Conservation (phyloP, 2,888 invertebrate genomes). For the Pachymerium ferrugineum region DNA sequence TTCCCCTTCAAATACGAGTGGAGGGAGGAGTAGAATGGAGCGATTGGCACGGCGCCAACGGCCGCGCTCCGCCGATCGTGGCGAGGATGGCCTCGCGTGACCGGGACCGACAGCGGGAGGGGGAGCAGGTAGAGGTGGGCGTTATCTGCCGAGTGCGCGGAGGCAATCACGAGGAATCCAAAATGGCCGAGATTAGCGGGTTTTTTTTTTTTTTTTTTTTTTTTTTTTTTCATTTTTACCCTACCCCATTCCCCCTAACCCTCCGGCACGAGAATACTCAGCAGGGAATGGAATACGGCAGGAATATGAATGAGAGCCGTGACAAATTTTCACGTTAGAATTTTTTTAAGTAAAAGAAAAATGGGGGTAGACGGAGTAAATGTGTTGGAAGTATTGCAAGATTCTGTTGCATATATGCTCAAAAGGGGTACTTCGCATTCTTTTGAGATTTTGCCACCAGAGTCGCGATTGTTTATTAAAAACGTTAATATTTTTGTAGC, state of each 20-base stretch:
- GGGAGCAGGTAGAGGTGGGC: not conserved
- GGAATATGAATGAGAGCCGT: not conserved
- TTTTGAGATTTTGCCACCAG: too few species aligned
- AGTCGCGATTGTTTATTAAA: too few species aligned
- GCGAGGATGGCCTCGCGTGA: slow-evolving; percentile 13
- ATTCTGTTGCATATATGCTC: too few species aligned
- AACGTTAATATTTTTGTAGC: not conserved
- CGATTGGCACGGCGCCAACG: slow-evolving; percentile 2
- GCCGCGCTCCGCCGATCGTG: slow-evolving; percentile 8
- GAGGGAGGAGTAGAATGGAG: not conserved
- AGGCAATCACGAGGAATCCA: slow-evolving; percentile 13
- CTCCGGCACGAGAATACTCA: too few species aligned
- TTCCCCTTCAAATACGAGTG: slow-evolving; percentile 1
- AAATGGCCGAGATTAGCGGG: slow-evolving; percentile 13
- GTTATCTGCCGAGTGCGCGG: slow-evolving; percentile 13
- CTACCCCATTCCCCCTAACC: not conserved
- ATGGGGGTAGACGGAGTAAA: too few species aligned
- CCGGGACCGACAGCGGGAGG: not conserved
- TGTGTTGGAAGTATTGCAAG: too few species aligned
- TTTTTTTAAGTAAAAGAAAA: too few species aligned
- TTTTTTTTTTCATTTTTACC: too few species aligned
- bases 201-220: not conserved
- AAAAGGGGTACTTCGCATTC: too few species aligned
- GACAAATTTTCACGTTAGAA: not conserved
- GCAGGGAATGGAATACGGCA: not conserved